These are phyloP conservation scores for Eremobia ochroleuca DNA, from an alignment of 2,888 invertebrate species.

Conservation along the genomic window DNA sequence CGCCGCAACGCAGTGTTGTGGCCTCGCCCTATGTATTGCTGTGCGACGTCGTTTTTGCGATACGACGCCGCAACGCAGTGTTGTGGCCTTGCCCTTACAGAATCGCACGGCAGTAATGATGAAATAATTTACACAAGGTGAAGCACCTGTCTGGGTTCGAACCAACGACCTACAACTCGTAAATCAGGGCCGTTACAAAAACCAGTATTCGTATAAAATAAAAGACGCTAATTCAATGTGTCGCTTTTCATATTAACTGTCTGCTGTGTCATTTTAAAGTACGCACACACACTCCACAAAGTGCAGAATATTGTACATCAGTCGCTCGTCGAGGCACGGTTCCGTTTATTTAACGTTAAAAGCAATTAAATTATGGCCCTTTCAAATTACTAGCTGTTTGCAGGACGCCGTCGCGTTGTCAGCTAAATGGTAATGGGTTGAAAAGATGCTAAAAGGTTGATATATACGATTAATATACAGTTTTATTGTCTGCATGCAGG, in stretches of 20 bases:
- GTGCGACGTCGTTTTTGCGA: no score
- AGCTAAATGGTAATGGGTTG: constrained; percentile 26
- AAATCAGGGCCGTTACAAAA: neutral
- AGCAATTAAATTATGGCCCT: constrained; percentile 38
- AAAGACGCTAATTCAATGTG: neutral
- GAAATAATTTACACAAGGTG: no score
- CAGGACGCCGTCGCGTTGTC: constrained; percentile 10
- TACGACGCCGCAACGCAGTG: no score
- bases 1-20: no score
- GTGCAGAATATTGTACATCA: no score
- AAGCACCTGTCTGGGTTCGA: no score
- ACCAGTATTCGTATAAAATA: neutral
- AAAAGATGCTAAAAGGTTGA: neutral
- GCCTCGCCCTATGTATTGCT: no score
- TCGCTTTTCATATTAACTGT: constrained; percentile 1
- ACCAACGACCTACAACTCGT: no score
- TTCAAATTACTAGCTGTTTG: constrained; percentile 28
- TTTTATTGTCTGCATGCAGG: neutral
- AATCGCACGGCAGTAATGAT: no score
- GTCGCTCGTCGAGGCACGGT: neutral
- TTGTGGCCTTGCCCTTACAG: no score
- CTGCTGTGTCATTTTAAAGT: neutral
- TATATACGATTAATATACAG: neutral
- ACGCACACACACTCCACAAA: neutral
- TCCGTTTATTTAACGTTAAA: constrained; percentile 19